Evolutionary conservation across 2,888 invertebrate genomes (phyloP), one percentile per base, ranked within the genome.

Genomic region (Heliconius ismenius): DNA sequence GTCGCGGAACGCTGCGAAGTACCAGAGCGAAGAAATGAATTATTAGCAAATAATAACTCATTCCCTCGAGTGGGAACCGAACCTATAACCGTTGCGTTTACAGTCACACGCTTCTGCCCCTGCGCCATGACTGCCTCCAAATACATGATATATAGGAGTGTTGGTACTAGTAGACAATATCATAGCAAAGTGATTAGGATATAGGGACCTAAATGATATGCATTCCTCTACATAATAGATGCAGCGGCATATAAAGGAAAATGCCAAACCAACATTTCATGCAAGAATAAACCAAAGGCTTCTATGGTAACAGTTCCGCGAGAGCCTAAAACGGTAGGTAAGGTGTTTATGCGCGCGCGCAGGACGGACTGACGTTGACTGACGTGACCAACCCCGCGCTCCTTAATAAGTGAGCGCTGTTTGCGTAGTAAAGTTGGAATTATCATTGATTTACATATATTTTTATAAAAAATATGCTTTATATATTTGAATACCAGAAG

Each of bases 351-450:
- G 87, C 77, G 73, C 60, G 63, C 72, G 73, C 69, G 74, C 75
- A 63, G 70, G 24, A 63, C 32, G 32, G 83, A 83, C 84, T 88
- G 92, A 91, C 91, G 87, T 90, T 91, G 92, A 92, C 89, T 90
- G 92, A 92, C 91, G 89, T 87, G 88, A 83, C 88, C 89, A 85
- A 86, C 89, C 86, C 84, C 86, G 84, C 83, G 84, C 83, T 78
- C 86, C 90, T 91, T 88, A 90, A 92, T 92, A 92, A 91, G 92
- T 90, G 90, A 91, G 91, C 89, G 90, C 90, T 88, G 78, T 80
- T 78, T 78, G 78, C 74, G 28, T 80, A 83, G 80, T 78, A 79
- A 80, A 81, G 82, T 79, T 75, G 76, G 88, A 89, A 91, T 91
- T 90, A 90, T 86, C 87, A 82, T 84, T 82, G 77, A 82, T 83